A percentile compares a stretch with the other conserved stretches of the same genome.
These are phyloP conservation scores for Euglossa dilemma DNA, from an alignment of 1,140 invertebrate genomes.

Conservation along the genomic window DNA sequence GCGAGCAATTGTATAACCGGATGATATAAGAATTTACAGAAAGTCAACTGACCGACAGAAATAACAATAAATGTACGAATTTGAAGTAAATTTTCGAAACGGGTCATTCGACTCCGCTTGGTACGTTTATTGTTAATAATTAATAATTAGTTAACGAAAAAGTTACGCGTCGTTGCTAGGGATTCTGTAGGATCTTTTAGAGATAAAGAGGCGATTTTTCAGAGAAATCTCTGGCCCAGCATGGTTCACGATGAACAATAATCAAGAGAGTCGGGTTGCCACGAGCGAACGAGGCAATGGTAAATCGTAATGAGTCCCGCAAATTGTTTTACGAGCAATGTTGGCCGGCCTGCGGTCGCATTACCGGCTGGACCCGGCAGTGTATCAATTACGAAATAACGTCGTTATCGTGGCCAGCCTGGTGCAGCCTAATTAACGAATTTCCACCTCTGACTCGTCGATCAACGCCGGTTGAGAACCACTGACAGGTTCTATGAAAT, in stretches of 20 bases:
- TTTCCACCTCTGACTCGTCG: constrained; percentile 1
- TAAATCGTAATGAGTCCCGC: constrained; percentile 57
- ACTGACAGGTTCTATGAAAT: background rate
- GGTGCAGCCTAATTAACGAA: constrained; percentile 57
- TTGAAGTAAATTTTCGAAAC: no score
- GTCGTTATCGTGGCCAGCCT: constrained; percentile 49
- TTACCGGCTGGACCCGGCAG: constrained; percentile 27
- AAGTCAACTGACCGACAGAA: no score
- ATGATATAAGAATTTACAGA: no score
- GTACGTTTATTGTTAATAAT: no score
- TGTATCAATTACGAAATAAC: constrained; percentile 64
- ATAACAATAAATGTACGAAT: no score
- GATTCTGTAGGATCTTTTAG: background rate
- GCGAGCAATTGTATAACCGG: no score
- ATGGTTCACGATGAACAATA: constrained; percentile 5
- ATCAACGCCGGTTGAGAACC: constrained; percentile 35
- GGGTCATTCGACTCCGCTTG: no score
- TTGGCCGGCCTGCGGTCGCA: constrained; percentile 35
- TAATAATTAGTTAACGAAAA: constrained; percentile 1
- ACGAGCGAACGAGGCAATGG: constrained; percentile 8
- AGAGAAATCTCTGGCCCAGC: no score
- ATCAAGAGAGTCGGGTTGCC: background rate
- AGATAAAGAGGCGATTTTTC: background rate
- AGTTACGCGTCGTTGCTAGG: background rate
- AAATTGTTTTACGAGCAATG: constrained; percentile 53